Evolutionary conservation across 30 jellyfish, hydroid and myxozoan species (phyloP), one percentile per base, ranked within the genome.

Genomic region (Chironex yamaguchii): DNA sequence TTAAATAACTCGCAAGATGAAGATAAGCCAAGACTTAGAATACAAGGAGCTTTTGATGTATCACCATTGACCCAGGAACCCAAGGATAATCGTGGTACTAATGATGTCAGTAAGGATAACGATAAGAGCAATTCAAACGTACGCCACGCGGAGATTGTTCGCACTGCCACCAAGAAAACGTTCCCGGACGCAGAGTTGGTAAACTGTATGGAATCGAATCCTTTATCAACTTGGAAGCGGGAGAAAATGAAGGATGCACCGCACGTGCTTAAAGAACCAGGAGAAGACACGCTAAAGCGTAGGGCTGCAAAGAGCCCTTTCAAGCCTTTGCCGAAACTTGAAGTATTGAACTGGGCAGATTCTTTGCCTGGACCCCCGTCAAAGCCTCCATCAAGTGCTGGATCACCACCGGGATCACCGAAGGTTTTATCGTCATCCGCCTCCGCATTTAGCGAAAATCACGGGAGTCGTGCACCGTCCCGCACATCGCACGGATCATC

Each of bases 331-430:
- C 99, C 99, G 2, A 89, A 95, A 36, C 90, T 95, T 29, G 97
- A 89, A 42, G 97, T 95, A 23, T 36, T 95, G 69, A 89, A 89
- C 51, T 95, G 99, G 99, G 97, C 99, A 4, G 99, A 95, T 89
- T 94, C 87, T 34, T 31, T 86, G 28, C 99, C 99, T 0, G 58
- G 91, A 0, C 72, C 97, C 4, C 92, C 97, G 6, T 83, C 97
- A 21, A 85, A 78, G 35, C 86, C 97, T 33, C 89, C 70, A 12
- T 84, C 98, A 13, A 63, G 85, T 64, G 94, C 90, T 33, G 99
- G 96, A 23, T 89, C 97, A 35, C 97, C 96, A 53, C 99, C 97
- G 34, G 84, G 93, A 2, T 95, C 99, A 6, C 99, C 99, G 0
- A 95, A 95, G 58, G 27, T 65, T 53, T 34, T 81, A 9, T 82